A percentile compares a stretch with the other conserved stretches of the same genome.
phyloP scores from a whole-genome alignment of 1,140 invertebrate species.

The Lepidurus couesii region DNA sequence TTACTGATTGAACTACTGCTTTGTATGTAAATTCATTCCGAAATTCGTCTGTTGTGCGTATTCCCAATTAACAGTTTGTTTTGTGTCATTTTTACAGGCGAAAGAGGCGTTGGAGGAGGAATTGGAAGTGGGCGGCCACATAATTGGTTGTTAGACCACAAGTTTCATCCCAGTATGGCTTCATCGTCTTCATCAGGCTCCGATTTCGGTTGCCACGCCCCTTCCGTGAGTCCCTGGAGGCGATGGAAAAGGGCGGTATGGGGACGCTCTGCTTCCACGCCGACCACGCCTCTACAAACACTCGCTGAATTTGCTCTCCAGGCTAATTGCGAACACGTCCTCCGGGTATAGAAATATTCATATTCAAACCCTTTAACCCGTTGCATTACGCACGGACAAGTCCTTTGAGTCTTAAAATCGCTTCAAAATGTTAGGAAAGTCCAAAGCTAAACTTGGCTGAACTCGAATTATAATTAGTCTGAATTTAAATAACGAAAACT shows the following conservation, averaged over 20 bases:
- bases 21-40: too few relatives aligned
- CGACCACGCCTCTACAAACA: conserved; percentile 30
- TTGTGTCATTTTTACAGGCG: neutral
- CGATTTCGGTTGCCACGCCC: conserved; percentile 16
- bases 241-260: conserved; percentile 33
- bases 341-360: neutral
- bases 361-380: too few relatives aligned
- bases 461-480: too few relatives aligned
- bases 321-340: neutral
- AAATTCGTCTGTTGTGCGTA: too few relatives aligned
- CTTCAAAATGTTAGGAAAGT: too few relatives aligned
- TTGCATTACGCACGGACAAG: too few relatives aligned
- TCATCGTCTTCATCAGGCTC: conserved; percentile 11
- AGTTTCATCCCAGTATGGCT: conserved; percentile 12
- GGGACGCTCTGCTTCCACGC: conserved; percentile 33
- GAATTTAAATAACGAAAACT: too few relatives aligned
- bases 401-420: too few relatives aligned
- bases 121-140: neutral
- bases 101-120: neutral
- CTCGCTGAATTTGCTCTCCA: conserved; percentile 33
- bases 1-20: too few relatives aligned
- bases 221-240: conserved; percentile 24
- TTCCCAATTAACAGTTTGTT: too few relatives aligned
- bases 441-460: too few relatives aligned
- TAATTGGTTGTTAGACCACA: neutral